phyloP scores from a whole-genome alignment of 2,113 vertebrate species.

The Proterorhinus semilunaris region DNA sequence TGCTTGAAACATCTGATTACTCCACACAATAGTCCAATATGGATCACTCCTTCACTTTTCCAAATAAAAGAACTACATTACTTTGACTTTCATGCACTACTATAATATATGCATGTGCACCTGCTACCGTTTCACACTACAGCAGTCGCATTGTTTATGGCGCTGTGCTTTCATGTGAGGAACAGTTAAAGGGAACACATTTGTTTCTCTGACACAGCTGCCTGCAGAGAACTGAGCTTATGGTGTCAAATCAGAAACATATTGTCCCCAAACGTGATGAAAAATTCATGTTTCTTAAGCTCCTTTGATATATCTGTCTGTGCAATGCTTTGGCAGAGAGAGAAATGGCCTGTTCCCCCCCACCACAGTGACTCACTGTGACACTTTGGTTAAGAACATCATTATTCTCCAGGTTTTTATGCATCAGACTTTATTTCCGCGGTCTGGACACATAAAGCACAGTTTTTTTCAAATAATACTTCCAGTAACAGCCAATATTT shows the following conservation, averaged over 20 bases:
- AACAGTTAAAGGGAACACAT: slow-evolving; percentile 10
- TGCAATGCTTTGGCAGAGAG: background rate
- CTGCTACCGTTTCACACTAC: background rate
- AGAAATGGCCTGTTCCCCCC: background rate
- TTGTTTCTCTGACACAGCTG: slow-evolving; percentile 16
- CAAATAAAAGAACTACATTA: too few species aligned
- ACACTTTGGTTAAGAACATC: slow-evolving; percentile 19
- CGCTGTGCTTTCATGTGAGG: slow-evolving; percentile 12
- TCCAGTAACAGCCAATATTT: too few species aligned
- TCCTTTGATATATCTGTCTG: slow-evolving; percentile 18
- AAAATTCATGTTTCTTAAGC: slow-evolving; percentile 32
- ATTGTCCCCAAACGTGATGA: slow-evolving; percentile 16
- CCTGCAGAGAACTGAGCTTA: slow-evolving; percentile 8
- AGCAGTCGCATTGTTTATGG: slow-evolving; percentile 6
- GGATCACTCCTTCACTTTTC: too few species aligned
- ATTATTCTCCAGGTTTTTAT: background rate
- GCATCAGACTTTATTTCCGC: background rate
- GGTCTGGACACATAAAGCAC: too few species aligned
- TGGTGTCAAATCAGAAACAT: slow-evolving; percentile 16
- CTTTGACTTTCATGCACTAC: too few species aligned
- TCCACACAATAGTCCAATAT: too few species aligned
- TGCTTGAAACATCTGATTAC: too few species aligned
- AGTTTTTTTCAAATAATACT: too few species aligned
- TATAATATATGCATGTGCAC: slow-evolving; percentile 3
- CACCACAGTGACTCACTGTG: background rate